Conservation (phyloP, 64 coral and sea anemone species). For the Stichodactyla mertensii region DNA sequence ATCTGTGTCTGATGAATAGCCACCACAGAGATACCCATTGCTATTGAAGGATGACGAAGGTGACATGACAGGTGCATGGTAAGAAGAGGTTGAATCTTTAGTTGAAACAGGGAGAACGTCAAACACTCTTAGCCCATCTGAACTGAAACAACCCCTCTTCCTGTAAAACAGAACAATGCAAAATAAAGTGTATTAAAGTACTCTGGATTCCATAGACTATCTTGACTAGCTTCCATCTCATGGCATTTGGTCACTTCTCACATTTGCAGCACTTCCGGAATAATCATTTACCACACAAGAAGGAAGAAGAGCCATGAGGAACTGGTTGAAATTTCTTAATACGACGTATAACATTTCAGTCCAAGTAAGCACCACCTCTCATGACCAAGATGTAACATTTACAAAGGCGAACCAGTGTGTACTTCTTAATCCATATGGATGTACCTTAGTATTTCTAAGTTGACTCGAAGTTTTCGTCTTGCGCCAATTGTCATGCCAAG, state of each 20-base stretch:
- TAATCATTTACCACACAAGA: no score
- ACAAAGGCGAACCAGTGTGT: no score
- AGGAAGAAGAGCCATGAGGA: no score
- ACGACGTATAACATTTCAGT: no score
- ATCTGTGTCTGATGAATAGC: constrained; percentile 12
- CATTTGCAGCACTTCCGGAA: no score
- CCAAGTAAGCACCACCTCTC: no score
- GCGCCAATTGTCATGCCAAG: constrained; percentile 69
- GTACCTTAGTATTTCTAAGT: constrained; percentile 79
- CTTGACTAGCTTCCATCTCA: no score
- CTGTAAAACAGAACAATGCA: background rate
- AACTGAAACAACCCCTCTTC: constrained; percentile 39
- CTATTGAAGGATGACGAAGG: constrained; percentile 1
- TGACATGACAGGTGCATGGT: background rate
- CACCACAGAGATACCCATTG: background rate
- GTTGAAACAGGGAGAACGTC: constrained; percentile 26
- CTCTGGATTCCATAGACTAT: no score
- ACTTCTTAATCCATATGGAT: background rate
- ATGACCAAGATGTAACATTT: no score
- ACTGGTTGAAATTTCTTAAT: no score
- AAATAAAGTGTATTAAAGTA: background rate
- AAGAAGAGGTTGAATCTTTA: background rate
- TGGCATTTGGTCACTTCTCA: no score
- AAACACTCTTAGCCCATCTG: constrained; percentile 32
- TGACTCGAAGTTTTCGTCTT: constrained; percentile 58